Base-by-base conservation (phyloP, 2,888 invertebrate genomes). In the Desoria tigrina region DNA sequence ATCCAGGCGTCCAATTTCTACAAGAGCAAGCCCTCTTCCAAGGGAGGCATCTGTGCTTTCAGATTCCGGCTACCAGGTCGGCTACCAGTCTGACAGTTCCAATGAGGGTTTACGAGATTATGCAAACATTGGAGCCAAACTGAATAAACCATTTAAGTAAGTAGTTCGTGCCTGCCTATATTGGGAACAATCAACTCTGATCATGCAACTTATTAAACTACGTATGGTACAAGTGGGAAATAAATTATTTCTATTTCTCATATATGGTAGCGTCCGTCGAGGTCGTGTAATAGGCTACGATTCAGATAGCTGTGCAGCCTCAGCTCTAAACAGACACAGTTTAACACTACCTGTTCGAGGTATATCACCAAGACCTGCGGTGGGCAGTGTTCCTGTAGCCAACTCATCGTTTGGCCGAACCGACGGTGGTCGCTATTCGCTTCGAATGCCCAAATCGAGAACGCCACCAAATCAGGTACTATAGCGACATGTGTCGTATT, bases 121-220 rank as follows among this genome's bases (percentile, higher is more conserved):
- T 78, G 79, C 6, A 81, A 79, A 68, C 61, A 80, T 80, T 59
- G 76, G 83, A 49, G 71, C 86, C 86, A 78, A 85, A 84, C 65
- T 87, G 87, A 93, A 92, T 79, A 84, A 90, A 72, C 88, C 89
- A n/a, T 83, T 86, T 67, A 84, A 79, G 80, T 80, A 71, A 65
- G 66, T 65, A 54, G 4, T 32, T 11, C 32, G 32, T 32, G 11
- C 32, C 11, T 32, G 32, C 4, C 11, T 32, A n/a, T n/a, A n/a
- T n/a, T n/a, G n/a, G n/a, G n/a, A n/a, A n/a, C n/a, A n/a, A n/a
- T n/a, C n/a, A n/a, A n/a, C n/a, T n/a, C n/a, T n/a, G n/a, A n/a
- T n/a, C n/a, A n/a, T n/a, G n/a, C n/a, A n/a, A n/a, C n/a, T n/a
- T n/a, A n/a, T n/a, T n/a, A 42, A 50, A 32, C 54, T 57, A 60